phyloP scores from a whole-genome alignment of 2,113 vertebrate species.

The Lophotis ruficrista region DNA sequence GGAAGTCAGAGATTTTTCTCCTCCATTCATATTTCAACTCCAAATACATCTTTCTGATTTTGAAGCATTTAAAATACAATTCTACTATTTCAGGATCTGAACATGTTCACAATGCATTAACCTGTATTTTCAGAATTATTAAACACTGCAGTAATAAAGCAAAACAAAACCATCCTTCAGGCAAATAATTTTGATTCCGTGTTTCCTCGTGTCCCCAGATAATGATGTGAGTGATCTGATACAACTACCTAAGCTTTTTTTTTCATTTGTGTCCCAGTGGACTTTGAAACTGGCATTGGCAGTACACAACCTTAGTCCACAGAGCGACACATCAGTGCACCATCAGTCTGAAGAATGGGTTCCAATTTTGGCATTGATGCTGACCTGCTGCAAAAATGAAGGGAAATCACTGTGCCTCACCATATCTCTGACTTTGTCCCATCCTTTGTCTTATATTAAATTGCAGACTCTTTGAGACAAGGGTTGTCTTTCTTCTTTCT shows the following conservation, averaged over 20 bases:
- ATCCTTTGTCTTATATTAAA: not conserved
- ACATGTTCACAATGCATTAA: not conserved
- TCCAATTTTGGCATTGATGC: not conserved
- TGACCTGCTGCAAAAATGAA: not conserved
- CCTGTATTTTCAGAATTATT: not conserved
- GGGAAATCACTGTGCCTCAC: not conserved
- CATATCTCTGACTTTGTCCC: not conserved
- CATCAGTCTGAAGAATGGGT: not conserved
- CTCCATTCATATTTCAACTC: conserved; percentile 25
- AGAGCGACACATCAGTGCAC: fast-evolving
- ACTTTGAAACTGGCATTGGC: not conserved
- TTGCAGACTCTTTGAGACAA: not conserved
- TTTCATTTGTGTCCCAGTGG: not conserved
- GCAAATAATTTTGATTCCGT: not conserved
- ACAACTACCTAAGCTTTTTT: not conserved
- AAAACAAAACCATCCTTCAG: not conserved
- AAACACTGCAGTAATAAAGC: not conserved
- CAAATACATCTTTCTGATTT: conserved; percentile 35
- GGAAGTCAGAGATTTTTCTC: not conserved
- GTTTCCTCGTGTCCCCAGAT: not conserved
- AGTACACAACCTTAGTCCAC: not conserved
- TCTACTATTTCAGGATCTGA: not conserved
- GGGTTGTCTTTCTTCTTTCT: not conserved
- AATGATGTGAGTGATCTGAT: not conserved
- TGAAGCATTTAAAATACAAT: not conserved